phyloP scores from a whole-genome alignment of 1,140 invertebrate genomes.

The Drosophila saltans region DNA sequence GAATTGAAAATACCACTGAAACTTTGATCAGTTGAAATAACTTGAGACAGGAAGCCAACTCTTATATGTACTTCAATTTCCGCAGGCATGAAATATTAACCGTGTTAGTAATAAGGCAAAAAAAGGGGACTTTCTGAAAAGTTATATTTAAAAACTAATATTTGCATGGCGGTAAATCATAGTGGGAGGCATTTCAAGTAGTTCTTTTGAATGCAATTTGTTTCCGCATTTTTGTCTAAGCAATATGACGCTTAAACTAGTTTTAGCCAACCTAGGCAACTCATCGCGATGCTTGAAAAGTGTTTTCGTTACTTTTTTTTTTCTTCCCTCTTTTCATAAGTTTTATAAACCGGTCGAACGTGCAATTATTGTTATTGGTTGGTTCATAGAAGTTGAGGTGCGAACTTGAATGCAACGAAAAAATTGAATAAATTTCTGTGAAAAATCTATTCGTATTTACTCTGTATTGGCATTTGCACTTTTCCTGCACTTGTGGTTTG shows the following conservation, averaged over 20 bases:
- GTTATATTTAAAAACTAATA: no score
- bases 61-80: no score
- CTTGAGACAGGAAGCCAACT: no score
- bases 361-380: constrained; percentile 12
- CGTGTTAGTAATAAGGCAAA: no score
- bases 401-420: neutral
- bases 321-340: neutral
- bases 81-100: no score
- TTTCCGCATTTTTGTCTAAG: neutral
- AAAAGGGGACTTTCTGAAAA: no score
- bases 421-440: constrained; percentile 4
- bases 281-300: constrained; percentile 26
- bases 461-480: neutral
- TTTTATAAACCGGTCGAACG: constrained; percentile 29
- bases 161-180: no score
- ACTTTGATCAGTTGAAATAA: no score
- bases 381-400: constrained; percentile 1
- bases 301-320: constrained; percentile 4
- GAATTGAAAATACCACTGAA: no score
- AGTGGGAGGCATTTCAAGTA: no score
- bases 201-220: neutral
- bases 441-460: constrained; percentile 9
- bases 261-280: constrained; percentile 24
- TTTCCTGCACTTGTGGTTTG: constrained; percentile 1
- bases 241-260: constrained; percentile 11